Evolutionary conservation across 2,888 invertebrate genomes (phyloP), one percentile per base, ranked within the genome.

Genomic region (Acrobasis suavella): DNA sequence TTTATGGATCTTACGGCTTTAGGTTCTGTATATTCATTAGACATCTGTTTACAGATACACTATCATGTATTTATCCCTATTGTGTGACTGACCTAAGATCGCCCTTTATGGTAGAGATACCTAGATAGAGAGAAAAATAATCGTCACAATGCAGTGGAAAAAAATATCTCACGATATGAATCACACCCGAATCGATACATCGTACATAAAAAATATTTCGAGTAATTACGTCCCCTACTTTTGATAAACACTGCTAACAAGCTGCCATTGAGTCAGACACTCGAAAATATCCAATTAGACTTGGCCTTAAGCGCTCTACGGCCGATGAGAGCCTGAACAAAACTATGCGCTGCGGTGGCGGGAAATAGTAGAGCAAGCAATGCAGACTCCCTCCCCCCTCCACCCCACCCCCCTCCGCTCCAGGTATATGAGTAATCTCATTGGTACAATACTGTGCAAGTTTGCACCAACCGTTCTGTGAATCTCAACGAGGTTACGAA

Each of bases 261-360:
- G 61, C 46, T 37, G n/a, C 37, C 16, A 70, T 67, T 69, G 55
- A 65, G 63, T 72, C 66, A 77, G 75, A 68, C 74, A 80, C 83
- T 83, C 72, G 75, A 86, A 82, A 83, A 80, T 70, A 76, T 83
- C 83, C 85, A 86, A 88, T 87, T 87, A 87, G 81, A 70, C 81
- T 82, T 75, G 64, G 82, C 86, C 88, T 88, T 89, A 86, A 88
- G 77, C 74, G 83, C 83, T 83, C 72, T 78, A 75, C 83, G 80
- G 78, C 81, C 81, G 84, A 78, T 77, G 83, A 83, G 85, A 83
- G 87, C 79, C 83, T 81, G 88, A 87, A 87, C 88, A 87, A 86
- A 87, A 87, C 87, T 88, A 85, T 86, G 87, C 79, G 86, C 86
- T 86, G 87, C 79, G 87, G 87, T 80, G 83, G 83, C 73, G 76